These are phyloP conservation scores for Aplocera efformata DNA, from an alignment of 2,888 invertebrate genomes.

Conservation along the genomic window DNA sequence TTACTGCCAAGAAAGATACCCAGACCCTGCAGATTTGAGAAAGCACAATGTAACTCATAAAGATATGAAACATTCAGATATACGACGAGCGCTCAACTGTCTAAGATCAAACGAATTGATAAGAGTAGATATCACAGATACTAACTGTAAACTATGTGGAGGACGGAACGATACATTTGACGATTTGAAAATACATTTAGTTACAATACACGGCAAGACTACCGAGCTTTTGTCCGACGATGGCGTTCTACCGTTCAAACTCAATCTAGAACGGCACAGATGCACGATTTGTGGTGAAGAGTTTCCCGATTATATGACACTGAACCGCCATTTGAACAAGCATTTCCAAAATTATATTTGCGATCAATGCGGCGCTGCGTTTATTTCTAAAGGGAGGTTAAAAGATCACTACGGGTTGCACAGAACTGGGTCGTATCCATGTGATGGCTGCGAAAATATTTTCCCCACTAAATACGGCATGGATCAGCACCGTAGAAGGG, in stretches of 20 bases:
- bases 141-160: constrained; percentile 53
- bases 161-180: constrained; percentile 38
- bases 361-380: constrained; percentile 65
- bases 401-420: constrained; percentile 43
- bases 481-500: constrained; percentile 69
- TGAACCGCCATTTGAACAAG: constrained; percentile 68
- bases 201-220: constrained; percentile 44
- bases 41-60: constrained; percentile 34
- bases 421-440: too few species aligned
- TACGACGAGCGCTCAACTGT: neutral
- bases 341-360: constrained; percentile 71
- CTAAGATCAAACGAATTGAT: constrained; percentile 56
- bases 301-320: constrained; percentile 55
- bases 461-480: constrained; percentile 67
- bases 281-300: constrained; percentile 53
- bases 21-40: constrained; percentile 48
- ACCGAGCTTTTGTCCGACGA: constrained; percentile 40
- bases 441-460: constrained; percentile 69
- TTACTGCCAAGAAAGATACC: constrained; percentile 55
- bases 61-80: constrained; percentile 36
- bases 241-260: constrained; percentile 59
- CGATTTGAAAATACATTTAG: constrained; percentile 50
- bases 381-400: constrained; percentile 60
- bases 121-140: constrained; percentile 60
- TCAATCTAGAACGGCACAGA: constrained; percentile 43